phyloP scores from a whole-genome alignment of 2,113 vertebrate genomes.

The Himantopus leucocephalus region DNA sequence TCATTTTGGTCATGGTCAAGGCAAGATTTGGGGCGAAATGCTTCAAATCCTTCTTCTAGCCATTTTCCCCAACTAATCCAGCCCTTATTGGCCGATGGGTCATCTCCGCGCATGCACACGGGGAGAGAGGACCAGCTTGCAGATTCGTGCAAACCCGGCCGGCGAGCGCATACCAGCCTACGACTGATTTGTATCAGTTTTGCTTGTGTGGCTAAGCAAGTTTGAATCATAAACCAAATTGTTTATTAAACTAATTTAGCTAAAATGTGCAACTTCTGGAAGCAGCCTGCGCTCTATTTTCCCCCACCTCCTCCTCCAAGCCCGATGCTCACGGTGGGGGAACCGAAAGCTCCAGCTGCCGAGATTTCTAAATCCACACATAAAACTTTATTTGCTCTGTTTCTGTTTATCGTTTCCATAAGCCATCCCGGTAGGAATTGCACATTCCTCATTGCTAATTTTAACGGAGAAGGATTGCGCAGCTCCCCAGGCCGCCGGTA shows the following conservation, averaged over 20 bases:
- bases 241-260: conserved; percentile 29
- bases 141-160: neutral
- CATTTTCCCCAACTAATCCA: neutral
- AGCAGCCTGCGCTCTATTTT: neutral
- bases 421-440: neutral
- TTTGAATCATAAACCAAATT: neutral
- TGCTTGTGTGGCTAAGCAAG: neutral
- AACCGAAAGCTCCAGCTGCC: neutral
- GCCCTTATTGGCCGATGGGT: accelerated
- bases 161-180: neutral
- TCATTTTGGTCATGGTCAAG: neutral
- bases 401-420: neutral
- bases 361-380: neutral
- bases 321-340: neutral
- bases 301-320: neutral
- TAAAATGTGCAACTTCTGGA: conserved; percentile 2
- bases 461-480: neutral
- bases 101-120: accelerated
- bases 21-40: neutral
- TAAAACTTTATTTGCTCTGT: neutral
- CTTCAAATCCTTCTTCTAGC: neutral
- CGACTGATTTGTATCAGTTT: neutral
- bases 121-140: neutral
- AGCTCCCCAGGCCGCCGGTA: neutral
- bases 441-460: neutral